Percentiles rank a stretch among this genome's conserved stretches.
phyloP scores from a whole-genome alignment of 1,140 invertebrate species.

The Leptonema lineaticorne region DNA sequence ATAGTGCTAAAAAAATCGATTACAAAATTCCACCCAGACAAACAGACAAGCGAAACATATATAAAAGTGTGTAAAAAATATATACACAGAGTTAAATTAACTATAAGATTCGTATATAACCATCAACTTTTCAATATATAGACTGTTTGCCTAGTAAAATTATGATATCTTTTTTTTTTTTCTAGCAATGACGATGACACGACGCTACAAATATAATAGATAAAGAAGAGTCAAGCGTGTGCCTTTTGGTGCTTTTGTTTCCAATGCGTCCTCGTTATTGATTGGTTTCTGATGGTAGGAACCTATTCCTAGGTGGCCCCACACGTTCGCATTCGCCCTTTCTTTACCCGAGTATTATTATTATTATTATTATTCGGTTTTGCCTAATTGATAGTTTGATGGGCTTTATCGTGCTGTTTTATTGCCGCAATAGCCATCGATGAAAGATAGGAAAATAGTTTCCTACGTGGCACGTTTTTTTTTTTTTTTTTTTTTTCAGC shows the following conservation, averaged over 20 bases:
- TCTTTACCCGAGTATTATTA: too few relatives aligned
- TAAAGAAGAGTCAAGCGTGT: constrained; percentile 18
- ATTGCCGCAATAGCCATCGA: neutral
- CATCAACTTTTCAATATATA: too few relatives aligned
- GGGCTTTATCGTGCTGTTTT: constrained; percentile 27
- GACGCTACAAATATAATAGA: neutral
- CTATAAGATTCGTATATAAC: too few relatives aligned
- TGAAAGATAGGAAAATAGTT: constrained; percentile 13
- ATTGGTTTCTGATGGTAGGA: constrained; percentile 21
- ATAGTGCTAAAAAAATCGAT: too few relatives aligned
- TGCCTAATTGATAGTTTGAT: constrained; percentile 40
- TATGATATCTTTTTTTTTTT: too few relatives aligned
- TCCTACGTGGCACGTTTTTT: neutral
- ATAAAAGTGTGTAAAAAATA: too few relatives aligned
- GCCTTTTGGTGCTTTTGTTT: constrained; percentile 10
- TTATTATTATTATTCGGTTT: constrained; percentile 32
- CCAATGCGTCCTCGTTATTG: constrained; percentile 27
- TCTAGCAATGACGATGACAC: neutral
- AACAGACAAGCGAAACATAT: too few relatives aligned
- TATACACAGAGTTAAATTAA: too few relatives aligned
- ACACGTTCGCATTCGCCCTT: neutral
- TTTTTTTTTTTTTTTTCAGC: neutral
- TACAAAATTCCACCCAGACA: too few relatives aligned
- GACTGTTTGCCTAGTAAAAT: too few relatives aligned
- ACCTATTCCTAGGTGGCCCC: neutral